Evolutionary conservation across 2,113 vertebrate species (phyloP).

Genomic region (Pangasianodon gigas): DNA sequence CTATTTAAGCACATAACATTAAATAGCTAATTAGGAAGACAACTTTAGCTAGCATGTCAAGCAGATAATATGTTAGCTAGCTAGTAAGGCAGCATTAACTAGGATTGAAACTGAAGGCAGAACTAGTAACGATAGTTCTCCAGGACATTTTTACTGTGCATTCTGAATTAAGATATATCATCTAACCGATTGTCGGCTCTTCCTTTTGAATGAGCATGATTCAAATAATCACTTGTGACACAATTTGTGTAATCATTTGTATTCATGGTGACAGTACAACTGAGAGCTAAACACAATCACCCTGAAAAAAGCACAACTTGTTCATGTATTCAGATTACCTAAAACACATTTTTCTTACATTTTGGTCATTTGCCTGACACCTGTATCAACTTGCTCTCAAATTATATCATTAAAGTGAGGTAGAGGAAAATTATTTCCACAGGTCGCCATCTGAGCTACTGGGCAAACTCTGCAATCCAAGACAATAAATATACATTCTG

Average conservation of each 20-base stretch:
- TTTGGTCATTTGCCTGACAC: constrained; percentile 26
- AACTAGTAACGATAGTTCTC: background rate
- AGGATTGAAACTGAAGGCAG: background rate
- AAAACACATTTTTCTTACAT: background rate
- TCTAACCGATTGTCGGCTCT: background rate
- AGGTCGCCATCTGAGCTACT: constrained; percentile 30
- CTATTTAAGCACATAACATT: background rate
- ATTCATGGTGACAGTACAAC: background rate
- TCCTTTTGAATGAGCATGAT: background rate
- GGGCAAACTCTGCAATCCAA: constrained; percentile 31
- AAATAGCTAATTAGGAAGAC: background rate
- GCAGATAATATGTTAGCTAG: background rate
- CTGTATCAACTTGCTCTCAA: constrained; percentile 2
- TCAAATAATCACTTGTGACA: background rate
- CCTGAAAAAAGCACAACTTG: background rate
- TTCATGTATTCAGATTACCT: background rate
- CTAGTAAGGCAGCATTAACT: background rate
- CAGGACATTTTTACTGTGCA: background rate
- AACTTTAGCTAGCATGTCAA: background rate
- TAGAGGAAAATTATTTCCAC: constrained; percentile 26
- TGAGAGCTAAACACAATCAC: background rate
- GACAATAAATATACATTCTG: constrained; percentile 35
- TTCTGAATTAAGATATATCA: background rate
- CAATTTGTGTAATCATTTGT: background rate
- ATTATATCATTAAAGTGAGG: constrained; percentile 12